Conservation (phyloP, 2,113 vertebrate species). For the Cnemophilus loriae region DNA sequence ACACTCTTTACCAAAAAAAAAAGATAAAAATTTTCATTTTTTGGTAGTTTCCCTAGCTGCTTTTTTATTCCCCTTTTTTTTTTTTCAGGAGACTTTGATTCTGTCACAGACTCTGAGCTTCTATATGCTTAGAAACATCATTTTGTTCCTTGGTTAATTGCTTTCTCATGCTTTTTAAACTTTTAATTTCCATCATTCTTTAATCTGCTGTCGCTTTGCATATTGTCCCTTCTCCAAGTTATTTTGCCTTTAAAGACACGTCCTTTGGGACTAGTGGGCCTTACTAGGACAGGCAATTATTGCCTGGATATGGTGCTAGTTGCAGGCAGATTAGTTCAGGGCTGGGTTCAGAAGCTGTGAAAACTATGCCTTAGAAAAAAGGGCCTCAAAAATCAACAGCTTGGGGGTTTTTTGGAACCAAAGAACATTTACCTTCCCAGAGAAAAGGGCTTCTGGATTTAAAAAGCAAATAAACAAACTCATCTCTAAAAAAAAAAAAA, state of each 20-base stretch:
- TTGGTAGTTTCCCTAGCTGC: not conserved
- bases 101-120: not conserved
- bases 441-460: not conserved
- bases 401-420: not conserved
- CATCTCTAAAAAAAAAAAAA: accelerated
- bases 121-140: not conserved
- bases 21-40: not conserved
- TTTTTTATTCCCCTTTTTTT: not conserved
- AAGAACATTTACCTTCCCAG: not conserved
- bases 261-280: not conserved
- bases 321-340: not conserved
- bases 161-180: constrained; percentile 48
- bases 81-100: not conserved
- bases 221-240: constrained; percentile 17
- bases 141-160: constrained; percentile 47
- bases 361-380: not conserved
- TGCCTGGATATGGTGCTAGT: not conserved
- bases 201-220: constrained; percentile 34
- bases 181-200: constrained; percentile 43
- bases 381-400: not conserved
- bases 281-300: not conserved
- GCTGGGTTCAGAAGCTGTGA: not conserved
- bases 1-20: not conserved
- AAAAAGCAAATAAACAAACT: not conserved
- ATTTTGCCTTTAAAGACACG: not conserved